Evolutionary conservation across 2,797 vertebrate genomes (phyloP), one percentile per base, ranked within the genome.

Genomic region (Labeo calbasu): DNA sequence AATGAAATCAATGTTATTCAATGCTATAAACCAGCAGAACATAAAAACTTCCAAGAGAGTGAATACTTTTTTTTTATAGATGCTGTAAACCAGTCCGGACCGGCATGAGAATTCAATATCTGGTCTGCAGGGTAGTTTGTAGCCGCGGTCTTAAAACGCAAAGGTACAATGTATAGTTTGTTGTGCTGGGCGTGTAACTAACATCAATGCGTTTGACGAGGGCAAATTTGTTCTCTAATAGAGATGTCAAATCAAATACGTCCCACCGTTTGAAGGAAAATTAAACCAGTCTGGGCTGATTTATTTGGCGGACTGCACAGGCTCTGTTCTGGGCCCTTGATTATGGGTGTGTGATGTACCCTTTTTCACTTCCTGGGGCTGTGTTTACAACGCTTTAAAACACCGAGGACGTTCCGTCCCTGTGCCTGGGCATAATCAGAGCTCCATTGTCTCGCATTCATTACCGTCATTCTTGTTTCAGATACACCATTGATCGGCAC

Each of bases 401-500:
- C 65, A 70, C 59, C 2, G 61, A n/a, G 68, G 51, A 73, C 63
- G 70, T 79, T 69, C 51, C 0, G 17, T 83, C 59, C 59, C 32
- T 73, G 40, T 85, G 32, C 43, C 78, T 36, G n/a, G 28, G 25
- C 25, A 81, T 84, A 87, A 83, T 75, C 63, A 81, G 59, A 79
- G 36, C 55, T 78, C 28, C 71, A 77, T 71, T 86, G 77, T 84
- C 83, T 81, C 19, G 71, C 69, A 87, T 87, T 87, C 72, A 78
- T 84, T 86, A 85, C 36, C 51, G 32, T 25, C 55, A 76, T 86
- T 87, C 55, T 82, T 79, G 48, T 89, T 73, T 72, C 91, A 99
- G 98, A 92, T 99, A 99, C 88, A 96, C 97, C 84, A 96, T 99
- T 69, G 97, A 99, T 92, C 95, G 96, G 4, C 97, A 97, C 71